Evolutionary conservation across 2,888 invertebrate genomes (phyloP).

Genomic region (Tachina grossa): DNA sequence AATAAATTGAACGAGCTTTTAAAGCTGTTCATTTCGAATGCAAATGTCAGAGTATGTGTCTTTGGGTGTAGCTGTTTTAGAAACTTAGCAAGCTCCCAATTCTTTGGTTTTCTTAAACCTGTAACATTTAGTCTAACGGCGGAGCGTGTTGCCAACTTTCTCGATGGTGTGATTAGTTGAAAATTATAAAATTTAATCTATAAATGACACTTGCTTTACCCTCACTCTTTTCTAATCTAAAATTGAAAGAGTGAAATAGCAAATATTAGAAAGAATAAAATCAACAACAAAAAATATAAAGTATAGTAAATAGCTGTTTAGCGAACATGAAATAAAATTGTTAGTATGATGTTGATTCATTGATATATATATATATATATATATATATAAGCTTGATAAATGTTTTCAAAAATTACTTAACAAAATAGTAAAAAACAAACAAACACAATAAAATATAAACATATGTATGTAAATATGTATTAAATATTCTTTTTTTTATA

Average conservation of each 20-base stretch:
- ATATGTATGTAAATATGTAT: neutral
- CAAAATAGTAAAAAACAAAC: conserved; percentile 57
- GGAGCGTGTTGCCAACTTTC: no score
- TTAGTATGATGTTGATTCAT: conserved; percentile 77
- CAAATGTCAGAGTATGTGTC: no score
- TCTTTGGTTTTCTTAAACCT: no score
- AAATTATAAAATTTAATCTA: no score
- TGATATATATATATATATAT: conserved; percentile 75
- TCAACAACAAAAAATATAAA: neutral
- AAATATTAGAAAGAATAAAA: neutral
- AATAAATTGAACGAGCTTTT: no score
- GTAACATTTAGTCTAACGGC: no score
- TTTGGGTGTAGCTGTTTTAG: no score
- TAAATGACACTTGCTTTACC: no score
- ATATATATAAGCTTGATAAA: conserved; percentile 79
- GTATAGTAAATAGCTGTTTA: conserved; percentile 14
- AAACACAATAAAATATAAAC: neutral
- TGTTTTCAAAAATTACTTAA: conserved; percentile 75
- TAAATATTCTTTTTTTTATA: neutral
- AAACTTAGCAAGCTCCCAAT: no score
- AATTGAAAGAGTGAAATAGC: neutral
- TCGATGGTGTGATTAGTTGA: no score
- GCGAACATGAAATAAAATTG: conserved; percentile 2
- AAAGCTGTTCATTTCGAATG: no score
- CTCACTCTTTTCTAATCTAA: neutral